Evolutionary conservation across 2,113 vertebrate species (phyloP).

Genomic region (Phalacrocorax pelagicus): DNA sequence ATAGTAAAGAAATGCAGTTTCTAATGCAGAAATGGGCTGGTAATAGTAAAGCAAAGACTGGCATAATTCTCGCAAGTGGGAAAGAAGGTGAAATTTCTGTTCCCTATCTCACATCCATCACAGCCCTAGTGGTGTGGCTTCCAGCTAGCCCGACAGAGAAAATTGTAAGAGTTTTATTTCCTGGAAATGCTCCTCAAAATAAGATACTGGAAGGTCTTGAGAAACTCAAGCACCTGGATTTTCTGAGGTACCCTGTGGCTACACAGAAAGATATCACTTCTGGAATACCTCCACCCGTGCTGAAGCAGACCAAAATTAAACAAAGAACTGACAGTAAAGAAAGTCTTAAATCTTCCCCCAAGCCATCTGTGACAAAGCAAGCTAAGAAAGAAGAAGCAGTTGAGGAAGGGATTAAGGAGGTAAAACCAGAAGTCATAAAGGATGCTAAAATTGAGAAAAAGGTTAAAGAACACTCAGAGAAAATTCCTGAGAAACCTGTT

Average conservation of each 20-base stretch:
- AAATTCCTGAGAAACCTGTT: slow-evolving; percentile 79
- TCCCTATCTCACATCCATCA: slow-evolving; percentile 96
- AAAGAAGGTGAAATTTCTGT: slow-evolving; percentile 99
- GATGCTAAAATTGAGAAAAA: slow-evolving; percentile 89
- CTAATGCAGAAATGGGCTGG: slow-evolving; percentile 99
- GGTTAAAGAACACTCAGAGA: slow-evolving; percentile 80
- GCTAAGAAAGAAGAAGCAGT: slow-evolving; percentile 82
- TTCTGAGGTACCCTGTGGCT: slow-evolving; percentile 91
- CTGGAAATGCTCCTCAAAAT: slow-evolving; percentile 97
- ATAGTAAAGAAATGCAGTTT: slow-evolving; percentile 99
- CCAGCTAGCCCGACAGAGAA: slow-evolving; percentile 93
- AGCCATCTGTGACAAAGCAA: slow-evolving; percentile 80
- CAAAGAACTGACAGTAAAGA: slow-evolving; percentile 95
- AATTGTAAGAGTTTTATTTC: slow-evolving; percentile 96
- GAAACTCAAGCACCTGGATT: slow-evolving; percentile 95
- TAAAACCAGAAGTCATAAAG: slow-evolving; percentile 83
- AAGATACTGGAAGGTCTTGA: slow-evolving; percentile 98
- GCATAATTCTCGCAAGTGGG: slow-evolving; percentile 88
- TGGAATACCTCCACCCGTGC: slow-evolving; percentile 79
- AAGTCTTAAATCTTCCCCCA: slow-evolving; percentile 91
- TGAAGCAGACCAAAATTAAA: slow-evolving; percentile 94
- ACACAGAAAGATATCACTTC: slow-evolving; percentile 92
- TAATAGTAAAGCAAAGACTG: slow-evolving; percentile 98
- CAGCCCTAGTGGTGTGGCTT: slow-evolving; percentile 96
- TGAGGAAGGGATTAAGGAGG: slow-evolving; percentile 83